Conservation (phyloP, 1,140 invertebrate species). For the Tetramorium parvispinum region DNA sequence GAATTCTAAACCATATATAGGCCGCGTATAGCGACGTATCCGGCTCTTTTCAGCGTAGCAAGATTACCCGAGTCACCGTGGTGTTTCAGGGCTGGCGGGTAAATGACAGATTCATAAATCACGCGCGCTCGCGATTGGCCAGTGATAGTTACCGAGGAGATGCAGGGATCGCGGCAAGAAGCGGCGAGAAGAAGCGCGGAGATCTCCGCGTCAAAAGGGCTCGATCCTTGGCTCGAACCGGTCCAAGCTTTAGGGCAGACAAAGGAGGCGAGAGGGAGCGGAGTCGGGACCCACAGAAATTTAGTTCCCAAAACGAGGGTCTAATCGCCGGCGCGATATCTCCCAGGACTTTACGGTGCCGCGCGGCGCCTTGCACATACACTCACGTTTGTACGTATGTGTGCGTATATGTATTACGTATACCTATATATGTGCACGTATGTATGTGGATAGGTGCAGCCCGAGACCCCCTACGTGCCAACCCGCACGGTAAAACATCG, state of each 20-base stretch:
- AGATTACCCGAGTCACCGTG: not conserved
- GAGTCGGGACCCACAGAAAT: slow-evolving; percentile 64
- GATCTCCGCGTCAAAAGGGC: slow-evolving; percentile 35
- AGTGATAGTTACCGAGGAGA: slow-evolving; percentile 9
- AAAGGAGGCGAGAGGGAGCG: not conserved
- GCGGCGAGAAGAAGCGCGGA: not conserved
- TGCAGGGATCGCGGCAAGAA: not conserved
- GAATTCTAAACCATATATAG: not conserved
- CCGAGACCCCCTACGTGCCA: slow-evolving; percentile 54
- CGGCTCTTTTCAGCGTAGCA: not conserved
- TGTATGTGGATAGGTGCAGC: not conserved
- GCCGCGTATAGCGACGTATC: not conserved
- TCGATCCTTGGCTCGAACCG: slow-evolving; percentile 18
- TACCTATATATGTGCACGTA: too few relatives aligned
- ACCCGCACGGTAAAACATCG: slow-evolving; percentile 75
- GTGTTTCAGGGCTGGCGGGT: not conserved
- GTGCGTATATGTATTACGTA: not conserved
- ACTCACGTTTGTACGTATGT: not conserved
- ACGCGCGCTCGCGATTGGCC: slow-evolving; percentile 1
- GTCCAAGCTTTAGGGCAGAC: slow-evolving; percentile 27
- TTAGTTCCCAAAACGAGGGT: slow-evolving; percentile 78
- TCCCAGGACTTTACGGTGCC: slow-evolving; percentile 73
- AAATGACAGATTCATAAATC: slow-evolving; percentile 51
- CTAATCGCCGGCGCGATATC: slow-evolving; percentile 76
- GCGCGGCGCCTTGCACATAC: slow-evolving; percentile 15